Base-by-base conservation (phyloP, 2,797 vertebrate species). In the Macroramphosus scolopax region DNA sequence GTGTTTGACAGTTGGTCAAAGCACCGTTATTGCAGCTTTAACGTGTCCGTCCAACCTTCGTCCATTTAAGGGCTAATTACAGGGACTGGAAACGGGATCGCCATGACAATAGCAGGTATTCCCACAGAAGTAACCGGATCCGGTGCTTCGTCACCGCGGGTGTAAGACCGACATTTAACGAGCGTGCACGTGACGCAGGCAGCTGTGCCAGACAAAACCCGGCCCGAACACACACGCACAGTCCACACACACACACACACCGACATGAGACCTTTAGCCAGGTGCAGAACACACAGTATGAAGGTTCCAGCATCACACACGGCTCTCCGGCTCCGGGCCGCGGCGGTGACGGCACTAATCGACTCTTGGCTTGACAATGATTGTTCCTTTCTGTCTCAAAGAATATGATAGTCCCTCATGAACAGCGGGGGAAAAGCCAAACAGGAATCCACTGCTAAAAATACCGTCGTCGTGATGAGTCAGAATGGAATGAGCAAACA, bases 81-180 rank as follows among this genome's bases (percentile, higher is more conserved):
- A 36, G 60, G 63, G 78, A 85, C 83, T 89, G 86, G 84, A 17
- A 45, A 33, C 38, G 55, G 75, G 68, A 72, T 84, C 77, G 35
- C 35, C 42, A 60, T 65, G 80, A 89, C 87, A 88, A 87, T 86
- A 62, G 85, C 72, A 84, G 85, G 81, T 86, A 84, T 80, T 89
- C 88, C 88, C 79, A 56, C 38, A 46, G 58, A 88, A 47, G 87
- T 72, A 89, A 90, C 85, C 42, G 15, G 84, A 89, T 80, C 72
- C 34, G 40, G 56, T 37, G 29, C 64, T 79, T 85, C 81, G 68
- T 89, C 88, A 87, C 59, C 37, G 40, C 6, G 35, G 73, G 72
- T 82, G 84, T 83, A 82, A 78, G 68, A 63, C 61, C 78, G 51
- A 68, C 81, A 56, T 88, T 90, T 89, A 89, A 90, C 67, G 67